A percentile compares a stretch with the other conserved stretches of the same genome.
These are phyloP conservation scores for Leguminivora glycinivorella DNA, from an alignment of 1,140 invertebrate species.

Conservation along the genomic window DNA sequence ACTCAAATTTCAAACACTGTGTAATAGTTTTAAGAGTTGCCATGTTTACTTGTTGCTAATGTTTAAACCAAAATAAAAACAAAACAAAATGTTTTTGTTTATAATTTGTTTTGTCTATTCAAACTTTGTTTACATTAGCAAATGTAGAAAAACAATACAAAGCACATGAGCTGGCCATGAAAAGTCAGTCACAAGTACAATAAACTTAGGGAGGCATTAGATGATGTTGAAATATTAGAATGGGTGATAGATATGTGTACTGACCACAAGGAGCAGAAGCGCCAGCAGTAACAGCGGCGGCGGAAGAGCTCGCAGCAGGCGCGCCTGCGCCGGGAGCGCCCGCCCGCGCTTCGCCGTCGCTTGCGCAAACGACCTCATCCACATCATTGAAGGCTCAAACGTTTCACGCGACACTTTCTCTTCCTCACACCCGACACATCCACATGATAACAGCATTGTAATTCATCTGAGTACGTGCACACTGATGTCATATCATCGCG, in stretches of 20 bases:
- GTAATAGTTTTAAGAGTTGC: too few relatives aligned
- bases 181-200: neutral
- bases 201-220: neutral
- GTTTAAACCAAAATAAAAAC: neutral
- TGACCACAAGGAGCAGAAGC: constrained; percentile 28
- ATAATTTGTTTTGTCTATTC: neutral
- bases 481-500: constrained; percentile 51
- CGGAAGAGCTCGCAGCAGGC: constrained; percentile 46
- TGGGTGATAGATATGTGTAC: neutral
- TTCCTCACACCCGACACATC: constrained; percentile 51
- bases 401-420: constrained; percentile 77
- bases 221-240: neutral
- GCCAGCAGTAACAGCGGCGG: constrained; percentile 39
- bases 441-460: constrained; percentile 47
- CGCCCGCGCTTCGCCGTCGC: constrained; percentile 49
- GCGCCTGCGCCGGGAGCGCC: constrained; percentile 45
- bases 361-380: constrained; percentile 77
- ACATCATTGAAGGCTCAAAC: constrained; percentile 74
- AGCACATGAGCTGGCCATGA: too few relatives aligned
- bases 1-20: too few relatives aligned
- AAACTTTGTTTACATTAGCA: neutral
- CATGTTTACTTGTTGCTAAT: too few relatives aligned
- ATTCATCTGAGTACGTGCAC: constrained; percentile 34
- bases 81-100: neutral
- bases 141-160: too few relatives aligned